Conservation (phyloP, 2,888 invertebrate species). For the Heliothis peltigera region DNA sequence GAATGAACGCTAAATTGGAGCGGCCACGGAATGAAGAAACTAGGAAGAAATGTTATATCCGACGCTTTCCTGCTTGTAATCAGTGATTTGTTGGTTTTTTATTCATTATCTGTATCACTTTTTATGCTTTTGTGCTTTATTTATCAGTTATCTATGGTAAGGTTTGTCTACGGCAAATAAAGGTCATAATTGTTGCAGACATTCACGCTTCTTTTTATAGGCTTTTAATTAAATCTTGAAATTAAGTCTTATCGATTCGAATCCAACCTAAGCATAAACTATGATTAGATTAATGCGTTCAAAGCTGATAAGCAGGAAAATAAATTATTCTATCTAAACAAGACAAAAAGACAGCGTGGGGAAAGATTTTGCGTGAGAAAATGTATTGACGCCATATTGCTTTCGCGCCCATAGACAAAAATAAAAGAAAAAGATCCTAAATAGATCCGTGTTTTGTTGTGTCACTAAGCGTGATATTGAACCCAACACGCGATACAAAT, state of each 20-base stretch:
- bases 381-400: conserved; percentile 30
- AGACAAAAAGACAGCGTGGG: conserved; percentile 9
- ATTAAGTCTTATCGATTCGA: too few relatives aligned
- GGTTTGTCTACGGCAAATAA: conserved; percentile 5
- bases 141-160: too few relatives aligned
- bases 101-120: conserved; percentile 33
- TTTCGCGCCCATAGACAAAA: conserved; percentile 18
- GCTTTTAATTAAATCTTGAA: too few relatives aligned
- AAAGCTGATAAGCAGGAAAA: too few relatives aligned
- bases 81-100: conserved; percentile 51
- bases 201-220: too few relatives aligned
- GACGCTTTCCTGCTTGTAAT: conserved; percentile 48
- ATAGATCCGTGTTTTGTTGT: conserved; percentile 29
- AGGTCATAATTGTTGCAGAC: too few relatives aligned
- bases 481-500: conserved; percentile 34
- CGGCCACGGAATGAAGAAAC: conserved; percentile 65
- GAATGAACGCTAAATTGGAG: conserved; percentile 76
- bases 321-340: too few relatives aligned
- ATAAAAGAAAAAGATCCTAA: conserved; percentile 28
- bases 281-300: too few relatives aligned
- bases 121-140: conserved; percentile 16
- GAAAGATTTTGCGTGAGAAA: conserved; percentile 41
- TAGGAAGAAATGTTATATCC: conserved; percentile 56
- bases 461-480: conserved; percentile 50
- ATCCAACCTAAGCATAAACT: too few relatives aligned